Evolutionary conservation across 2,113 vertebrate genomes (phyloP), one percentile per base, ranked within the genome.

Genomic region (Syngnathus scovelli): DNA sequence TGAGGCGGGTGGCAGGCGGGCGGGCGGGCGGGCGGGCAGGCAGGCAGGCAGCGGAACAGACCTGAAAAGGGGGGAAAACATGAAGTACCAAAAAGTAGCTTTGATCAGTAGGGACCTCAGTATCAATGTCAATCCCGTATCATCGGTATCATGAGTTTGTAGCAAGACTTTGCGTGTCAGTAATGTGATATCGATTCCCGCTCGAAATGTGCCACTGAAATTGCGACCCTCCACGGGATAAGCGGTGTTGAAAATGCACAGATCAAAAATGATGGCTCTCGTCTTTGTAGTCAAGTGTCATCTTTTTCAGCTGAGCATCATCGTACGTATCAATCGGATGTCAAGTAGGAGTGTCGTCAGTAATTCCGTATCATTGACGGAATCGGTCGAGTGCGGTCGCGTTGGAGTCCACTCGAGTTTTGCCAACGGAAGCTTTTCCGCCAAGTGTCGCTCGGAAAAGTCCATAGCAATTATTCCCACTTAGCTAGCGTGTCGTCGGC

Each of bases 41-140:
- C 70, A 74, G 43, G 43, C 6, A 0, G 33, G 41, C 19, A 21
- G 6, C 48, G 65, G 52, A 55, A 6, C 21, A 75, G 77, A 80
- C 78, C 82, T 82, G 38, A 61, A 64, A 75, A 69, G 64, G 69
- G 69, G 55, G 27, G 64, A 48, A 18, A 60, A 66, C 56, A 64
- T 70, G 48, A 36, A 69, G 75, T 36, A 46, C 69, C 67, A 65
- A 69, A 33, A 71, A 82, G 74, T 79, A 83, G 77, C 75, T 80
- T 79, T 61, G 84, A 88, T 90, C 86, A 90, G 84, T 75, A 55
- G 79, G 77, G 87, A 74, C 84, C 85, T 87, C 71, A 81, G 67
- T 75, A 78, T 63, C 77, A 65, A 74, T 3, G 6, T 55, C 21
- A 23, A 13, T 51, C 9, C 19, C 4, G 3, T 51, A 21, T n/a